Evolutionary conservation across 2,797 vertebrate genomes (phyloP).

Genomic region (Harpagifer antarcticus): DNA sequence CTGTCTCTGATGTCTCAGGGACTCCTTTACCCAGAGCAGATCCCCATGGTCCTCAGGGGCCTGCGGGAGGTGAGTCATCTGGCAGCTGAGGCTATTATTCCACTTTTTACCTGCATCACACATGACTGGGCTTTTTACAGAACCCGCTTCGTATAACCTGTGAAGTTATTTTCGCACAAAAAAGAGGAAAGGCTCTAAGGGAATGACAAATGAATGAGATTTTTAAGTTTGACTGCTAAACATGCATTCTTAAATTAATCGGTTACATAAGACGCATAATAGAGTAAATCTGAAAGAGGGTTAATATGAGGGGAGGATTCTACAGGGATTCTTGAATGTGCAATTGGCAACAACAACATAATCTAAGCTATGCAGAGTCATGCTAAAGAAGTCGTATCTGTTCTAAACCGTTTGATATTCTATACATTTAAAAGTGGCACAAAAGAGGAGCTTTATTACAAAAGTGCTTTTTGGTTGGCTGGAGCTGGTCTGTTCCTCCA

Average conservation of each 20-base stretch:
- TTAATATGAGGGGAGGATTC: background rate
- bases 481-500: slow-evolving; percentile 8
- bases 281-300: background rate
- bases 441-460: background rate
- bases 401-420: background rate
- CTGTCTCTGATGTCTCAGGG: slow-evolving; percentile 98
- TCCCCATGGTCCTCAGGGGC: slow-evolving; percentile 92
- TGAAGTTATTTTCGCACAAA: background rate
- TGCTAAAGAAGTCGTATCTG: slow-evolving; percentile 2
- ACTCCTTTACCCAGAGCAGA: slow-evolving; percentile 95
- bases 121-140: slow-evolving; percentile 17
- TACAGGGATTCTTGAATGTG: background rate
- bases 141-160: background rate
- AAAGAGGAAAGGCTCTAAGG: slow-evolving; percentile 17
- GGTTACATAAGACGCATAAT: slow-evolving; percentile 1
- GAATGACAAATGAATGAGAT: background rate
- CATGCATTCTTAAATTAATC: background rate
- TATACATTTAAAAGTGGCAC: background rate
- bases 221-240: background rate
- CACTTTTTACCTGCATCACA: slow-evolving; percentile 19
- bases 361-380: background rate
- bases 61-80: slow-evolving; percentile 90
- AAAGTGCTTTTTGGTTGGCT: background rate
- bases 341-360: background rate
- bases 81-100: slow-evolving; percentile 2